Base-by-base conservation (phyloP, 2,888 invertebrate genomes). In the Xylota sylvarum region DNA sequence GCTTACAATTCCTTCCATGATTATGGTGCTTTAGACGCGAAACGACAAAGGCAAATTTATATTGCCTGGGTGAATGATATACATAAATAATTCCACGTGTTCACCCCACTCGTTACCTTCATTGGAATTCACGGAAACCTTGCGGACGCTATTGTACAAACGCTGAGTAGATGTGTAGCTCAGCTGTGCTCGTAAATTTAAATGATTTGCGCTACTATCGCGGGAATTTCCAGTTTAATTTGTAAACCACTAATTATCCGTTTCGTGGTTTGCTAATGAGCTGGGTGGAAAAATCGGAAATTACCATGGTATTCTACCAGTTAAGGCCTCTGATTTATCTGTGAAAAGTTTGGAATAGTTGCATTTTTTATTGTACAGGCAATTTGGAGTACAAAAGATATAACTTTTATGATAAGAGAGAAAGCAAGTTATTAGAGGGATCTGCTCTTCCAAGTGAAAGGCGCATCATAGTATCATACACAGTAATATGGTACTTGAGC, bases 211-310 rank as follows among this genome's bases (percentile, higher is more conserved):
- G 52, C 30, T 30, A 50, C 50, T 50, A 50, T 50, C 19, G 50
- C 10, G 50, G 23, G 50, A 10, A 50, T 50, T 50, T 23, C 5
- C 52, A 48, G 52, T 52, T 52, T 52, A 52, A 52, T 52, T 52
- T 52, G 52, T 30, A 30, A 52, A 30, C 52, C 52, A 27, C 52
- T 52, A 52, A 27, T 52, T 30, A 52, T 52, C 52, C n/a, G 27
- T 52, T 52, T 52, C 52, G 52, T 52, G 52, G 52, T 52, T 52
- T 30, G 27, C 27, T 52, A 52, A 52, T 52, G 52, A 52, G 52
- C n/a, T 30, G 12, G n/a, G 30, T 12, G 27, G 27, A 50, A 27
- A 19, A 23, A n/a, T 27, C 0, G 27, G 12, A 52, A 27, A n/a
- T 27, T 27, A 5, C n/a, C n/a, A 5, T 27, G 50, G 27, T 52